A percentile compares a stretch with the other conserved stretches of the same genome.
Conservation (phyloP, 2,797 vertebrate species). For the Hydrocynus forskahlii region DNA sequence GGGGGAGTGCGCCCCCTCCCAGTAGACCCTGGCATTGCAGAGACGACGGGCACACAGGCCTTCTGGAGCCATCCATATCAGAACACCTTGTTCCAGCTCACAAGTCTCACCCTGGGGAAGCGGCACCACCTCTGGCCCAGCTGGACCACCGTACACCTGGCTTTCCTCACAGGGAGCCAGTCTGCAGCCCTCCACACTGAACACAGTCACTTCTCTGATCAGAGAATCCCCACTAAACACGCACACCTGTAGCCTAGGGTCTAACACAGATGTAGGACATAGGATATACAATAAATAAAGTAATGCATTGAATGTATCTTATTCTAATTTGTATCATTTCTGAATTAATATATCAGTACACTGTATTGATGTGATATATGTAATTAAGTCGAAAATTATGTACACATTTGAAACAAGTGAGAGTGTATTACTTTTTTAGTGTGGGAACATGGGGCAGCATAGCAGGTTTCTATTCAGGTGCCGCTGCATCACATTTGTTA, state of each 20-base stretch:
- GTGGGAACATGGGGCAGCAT: too few relatives aligned
- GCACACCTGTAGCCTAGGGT: constrained; percentile 87
- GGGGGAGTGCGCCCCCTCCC: constrained; percentile 83
- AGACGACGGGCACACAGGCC: constrained; percentile 92
- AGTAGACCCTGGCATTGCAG: constrained; percentile 92
- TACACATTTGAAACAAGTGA: too few relatives aligned
- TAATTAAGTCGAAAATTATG: too few relatives aligned
- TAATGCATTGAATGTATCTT: not conserved
- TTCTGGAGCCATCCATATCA: constrained; percentile 91
- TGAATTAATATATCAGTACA: too few relatives aligned
- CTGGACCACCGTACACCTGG: constrained; percentile 67
- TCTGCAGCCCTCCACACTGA: constrained; percentile 88
- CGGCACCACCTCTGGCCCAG: constrained; percentile 81
- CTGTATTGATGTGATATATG: too few relatives aligned
- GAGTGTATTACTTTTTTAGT: too few relatives aligned
- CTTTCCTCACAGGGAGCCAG: constrained; percentile 84
- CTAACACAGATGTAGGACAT: constrained; percentile 55
- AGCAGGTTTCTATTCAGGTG: too few relatives aligned
- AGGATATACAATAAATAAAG: not conserved
- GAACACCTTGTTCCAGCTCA: constrained; percentile 84
- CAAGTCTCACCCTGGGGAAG: constrained; percentile 61
- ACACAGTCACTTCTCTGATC: constrained; percentile 87
- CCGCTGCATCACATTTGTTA: too few relatives aligned
- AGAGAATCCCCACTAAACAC: constrained; percentile 86
- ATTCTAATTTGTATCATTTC: not conserved